Conservation (phyloP, 2,797 vertebrate species). For the Anableps anableps region DNA sequence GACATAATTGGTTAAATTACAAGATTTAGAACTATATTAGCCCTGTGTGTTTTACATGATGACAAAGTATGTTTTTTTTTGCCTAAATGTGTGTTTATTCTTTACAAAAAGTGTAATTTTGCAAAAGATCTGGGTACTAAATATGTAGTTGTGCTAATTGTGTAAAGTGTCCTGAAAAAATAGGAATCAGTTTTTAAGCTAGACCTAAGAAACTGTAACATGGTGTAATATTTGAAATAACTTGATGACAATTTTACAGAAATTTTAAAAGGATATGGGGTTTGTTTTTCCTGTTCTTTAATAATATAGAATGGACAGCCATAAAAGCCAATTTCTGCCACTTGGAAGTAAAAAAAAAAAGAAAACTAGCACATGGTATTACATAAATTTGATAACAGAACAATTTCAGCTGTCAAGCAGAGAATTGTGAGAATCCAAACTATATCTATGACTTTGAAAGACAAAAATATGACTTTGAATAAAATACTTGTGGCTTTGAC, state of each 20-base stretch:
- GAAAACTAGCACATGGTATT: neutral
- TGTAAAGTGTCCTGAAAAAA: neutral
- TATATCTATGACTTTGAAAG: no score
- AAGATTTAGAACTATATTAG: neutral
- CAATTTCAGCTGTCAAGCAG: neutral
- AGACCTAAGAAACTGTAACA: neutral
- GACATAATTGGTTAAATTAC: neutral
- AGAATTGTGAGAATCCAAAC: neutral
- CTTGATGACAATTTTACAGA: no score
- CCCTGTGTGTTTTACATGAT: neutral
- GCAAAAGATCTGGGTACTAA: neutral
- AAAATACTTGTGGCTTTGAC: neutral
- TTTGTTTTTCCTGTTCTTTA: neutral
- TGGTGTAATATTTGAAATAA: neutral
- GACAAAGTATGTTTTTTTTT: neutral
- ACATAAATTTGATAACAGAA: neutral
- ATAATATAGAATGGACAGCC: neutral
- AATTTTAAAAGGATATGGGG: neutral
- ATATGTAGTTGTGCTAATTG: neutral
- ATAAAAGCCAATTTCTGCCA: neutral
- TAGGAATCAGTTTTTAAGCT: neutral
- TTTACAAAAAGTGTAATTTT: neutral
- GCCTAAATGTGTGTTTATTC: neutral
- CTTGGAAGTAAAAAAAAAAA: neutral
- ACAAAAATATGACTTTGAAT: neutral